Conservation (phyloP, 2,888 invertebrate species). For the Coelopa pilipes region DNA sequence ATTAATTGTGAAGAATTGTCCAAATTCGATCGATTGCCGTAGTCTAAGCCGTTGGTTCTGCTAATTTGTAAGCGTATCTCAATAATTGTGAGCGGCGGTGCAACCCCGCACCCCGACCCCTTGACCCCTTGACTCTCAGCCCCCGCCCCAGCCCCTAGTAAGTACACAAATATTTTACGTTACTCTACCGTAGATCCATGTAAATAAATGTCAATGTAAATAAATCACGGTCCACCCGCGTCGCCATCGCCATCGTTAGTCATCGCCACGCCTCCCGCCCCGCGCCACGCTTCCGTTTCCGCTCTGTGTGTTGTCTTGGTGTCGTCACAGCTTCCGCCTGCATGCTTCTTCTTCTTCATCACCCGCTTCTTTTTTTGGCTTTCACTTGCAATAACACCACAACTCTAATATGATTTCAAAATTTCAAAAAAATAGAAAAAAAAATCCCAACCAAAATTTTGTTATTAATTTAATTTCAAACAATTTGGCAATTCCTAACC, state of each 20-base stretch:
- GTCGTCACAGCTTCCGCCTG: constrained; percentile 20
- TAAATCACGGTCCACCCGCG: background rate
- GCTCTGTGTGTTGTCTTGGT: background rate
- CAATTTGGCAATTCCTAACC: constrained; percentile 17
- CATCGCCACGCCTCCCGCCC: background rate
- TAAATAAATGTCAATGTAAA: background rate
- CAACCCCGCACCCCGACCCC: background rate
- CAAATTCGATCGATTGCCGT: too few species aligned
- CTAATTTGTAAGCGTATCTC: too few species aligned
- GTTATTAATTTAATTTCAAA: constrained; percentile 40
- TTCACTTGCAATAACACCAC: constrained; percentile 16
- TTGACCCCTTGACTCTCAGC: background rate
- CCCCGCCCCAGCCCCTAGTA: background rate
- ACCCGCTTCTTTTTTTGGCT: background rate
- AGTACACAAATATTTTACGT: constrained; percentile 8
- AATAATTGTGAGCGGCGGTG: too few species aligned
- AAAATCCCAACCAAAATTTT: constrained; percentile 50
- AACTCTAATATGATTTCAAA: too few species aligned
- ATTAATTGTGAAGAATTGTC: too few species aligned
- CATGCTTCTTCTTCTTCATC: constrained; percentile 32
- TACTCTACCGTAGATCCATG: background rate
- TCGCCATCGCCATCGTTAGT: too few species aligned
- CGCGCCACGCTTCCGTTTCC: background rate
- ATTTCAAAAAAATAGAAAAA: too few species aligned
- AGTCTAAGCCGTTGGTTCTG: too few species aligned